Evolutionary conservation across 2,113 vertebrate genomes (phyloP), one percentile per base, ranked within the genome.

Genomic region (Progne subis): DNA sequence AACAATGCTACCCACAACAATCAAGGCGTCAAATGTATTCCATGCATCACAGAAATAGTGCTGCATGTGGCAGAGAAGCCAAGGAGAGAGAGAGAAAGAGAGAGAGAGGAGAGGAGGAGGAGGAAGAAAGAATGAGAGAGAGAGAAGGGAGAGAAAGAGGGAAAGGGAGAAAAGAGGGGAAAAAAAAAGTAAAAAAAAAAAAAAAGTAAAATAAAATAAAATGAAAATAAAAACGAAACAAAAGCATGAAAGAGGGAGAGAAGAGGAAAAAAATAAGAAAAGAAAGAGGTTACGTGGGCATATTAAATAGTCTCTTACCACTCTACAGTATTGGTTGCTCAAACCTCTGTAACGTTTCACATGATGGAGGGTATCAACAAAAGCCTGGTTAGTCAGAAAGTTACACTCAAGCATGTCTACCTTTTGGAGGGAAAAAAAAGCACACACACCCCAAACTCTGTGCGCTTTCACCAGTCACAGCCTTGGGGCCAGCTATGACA

Each of bases 1-100:
- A 99, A 99, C 99, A 99, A 99, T 98, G 99, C 99, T 99, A 99
- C 99, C 99, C 98, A 99, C 99, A 99, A 99, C 99, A 99, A 99
- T 99, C 98, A 99, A 99, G 98, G 99, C 99, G 98, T 99, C 99
- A 99, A 99, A 99, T 98, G 99, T 99, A 98, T 99, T 99, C 99
- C 99, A 99, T 99, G 99, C 99, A 99, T 99, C 99, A 99, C 99
- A 99, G 99, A 99, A 99, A 99, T 99, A 99, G 99, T 99, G 99
- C 99, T 99, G 99, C 98, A 98, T 99, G 98, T 98, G 97, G 97
- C 97, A 97, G 97, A 97, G 97, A 96, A 97, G 96, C 96, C 94
- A 83, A 96, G 94, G 93, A 95, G 71, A 97, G 95, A 97, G 67
- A 97, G 91, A 97, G 81, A 95, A 50, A 95, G 69, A 94, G 37